Conservation (phyloP, 2,888 invertebrate species). For the Ochropleura leucogaster region DNA sequence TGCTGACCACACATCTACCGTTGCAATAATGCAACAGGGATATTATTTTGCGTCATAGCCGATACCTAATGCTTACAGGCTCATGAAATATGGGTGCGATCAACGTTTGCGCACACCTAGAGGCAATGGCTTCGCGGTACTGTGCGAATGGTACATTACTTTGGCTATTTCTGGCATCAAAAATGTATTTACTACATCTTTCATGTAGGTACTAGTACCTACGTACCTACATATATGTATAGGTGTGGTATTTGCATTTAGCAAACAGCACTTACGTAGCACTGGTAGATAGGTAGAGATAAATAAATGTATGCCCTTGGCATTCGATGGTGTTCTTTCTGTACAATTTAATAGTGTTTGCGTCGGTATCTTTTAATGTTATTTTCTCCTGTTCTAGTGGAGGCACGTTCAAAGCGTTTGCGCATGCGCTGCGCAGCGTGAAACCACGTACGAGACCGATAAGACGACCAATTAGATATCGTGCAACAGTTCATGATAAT, state of each 20-base stretch:
- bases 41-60: conserved; percentile 56
- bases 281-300: conserved; percentile 36
- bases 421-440: conserved; percentile 1
- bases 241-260: conserved; percentile 40
- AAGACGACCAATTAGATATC: conserved; percentile 30
- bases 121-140: conserved; percentile 47
- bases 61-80: conserved; percentile 42
- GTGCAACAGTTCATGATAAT: conserved; percentile 30
- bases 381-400: conserved; percentile 12
- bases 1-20: conserved; percentile 49
- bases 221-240: conserved; percentile 5
- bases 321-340: conserved; percentile 44
- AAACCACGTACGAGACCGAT: conserved; percentile 38
- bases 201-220: conserved; percentile 7
- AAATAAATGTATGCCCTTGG: conserved; percentile 57
- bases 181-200: conserved; percentile 48
- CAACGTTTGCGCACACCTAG: conserved; percentile 46
- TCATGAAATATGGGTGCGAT: conserved; percentile 43
- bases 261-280: conserved; percentile 37
- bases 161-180: conserved; percentile 58
- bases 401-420: conserved; percentile 39
- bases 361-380: conserved; percentile 7
- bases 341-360: conserved; percentile 16
- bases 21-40: conserved; percentile 51
- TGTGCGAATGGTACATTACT: conserved; percentile 43